Percentiles rank a stretch among this genome's conserved stretches.
Conservation (phyloP, 2,888 invertebrate genomes). For the Stratiomys singularior region DNA sequence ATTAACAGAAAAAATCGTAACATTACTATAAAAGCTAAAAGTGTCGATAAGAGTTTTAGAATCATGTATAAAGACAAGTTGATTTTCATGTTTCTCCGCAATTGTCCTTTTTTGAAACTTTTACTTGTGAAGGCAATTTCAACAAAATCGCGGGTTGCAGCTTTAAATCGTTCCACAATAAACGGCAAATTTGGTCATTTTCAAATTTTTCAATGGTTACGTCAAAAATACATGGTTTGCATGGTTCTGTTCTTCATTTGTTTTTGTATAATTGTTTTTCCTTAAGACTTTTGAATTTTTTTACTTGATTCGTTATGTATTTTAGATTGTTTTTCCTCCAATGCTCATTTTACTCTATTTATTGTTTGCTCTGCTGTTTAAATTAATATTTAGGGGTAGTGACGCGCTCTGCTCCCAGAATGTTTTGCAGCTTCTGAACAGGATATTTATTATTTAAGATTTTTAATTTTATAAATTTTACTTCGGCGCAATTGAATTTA, state of each 20-base stretch:
- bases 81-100: not conserved
- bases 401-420: slow-evolving; percentile 37
- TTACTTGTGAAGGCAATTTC: not conserved
- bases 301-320: slow-evolving; percentile 8
- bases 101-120: too few species aligned
- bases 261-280: slow-evolving; percentile 1
- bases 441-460: slow-evolving; percentile 28
- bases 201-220: not conserved
- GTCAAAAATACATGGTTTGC: slow-evolving; percentile 33
- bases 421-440: slow-evolving; percentile 41
- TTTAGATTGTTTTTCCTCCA: slow-evolving; percentile 27
- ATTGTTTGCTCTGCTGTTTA: slow-evolving; percentile 35
- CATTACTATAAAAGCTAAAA: not conserved
- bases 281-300: slow-evolving; percentile 49
- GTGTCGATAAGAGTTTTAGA: not conserved
- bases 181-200: not conserved
- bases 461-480: not conserved
- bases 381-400: slow-evolving; percentile 16
- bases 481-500: not conserved
- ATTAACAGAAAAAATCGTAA: not conserved
- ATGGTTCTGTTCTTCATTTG: slow-evolving; percentile 13
- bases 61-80: not conserved
- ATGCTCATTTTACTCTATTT: slow-evolving; percentile 30
- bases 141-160: not conserved
- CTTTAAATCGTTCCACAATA: not conserved